Evolutionary conservation across 2,797 vertebrate genomes (phyloP), one percentile per base, ranked within the genome.

Genomic region (Typhlichthys subterraneus): DNA sequence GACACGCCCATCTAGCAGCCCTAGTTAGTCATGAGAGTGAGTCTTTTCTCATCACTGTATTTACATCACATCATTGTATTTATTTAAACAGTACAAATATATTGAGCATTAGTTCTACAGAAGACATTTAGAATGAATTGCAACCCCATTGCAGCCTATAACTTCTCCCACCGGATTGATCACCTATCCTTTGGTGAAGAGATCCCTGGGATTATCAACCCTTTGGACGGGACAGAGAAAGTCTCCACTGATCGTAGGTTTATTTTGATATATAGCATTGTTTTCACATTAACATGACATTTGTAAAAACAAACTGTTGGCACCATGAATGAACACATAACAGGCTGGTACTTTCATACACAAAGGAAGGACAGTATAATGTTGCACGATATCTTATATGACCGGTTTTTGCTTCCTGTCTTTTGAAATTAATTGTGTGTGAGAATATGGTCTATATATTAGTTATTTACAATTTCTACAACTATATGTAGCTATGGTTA

Each of bases 151-250:
- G 46, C 86, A 99, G 98, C 93, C 48, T 98, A 94, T 81, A 99
- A 99, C 86, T 99, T 99, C 80, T 99, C 98, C 76, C 98, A 99
- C 45, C 95, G 98, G 75, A 97, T 99, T 84, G 97, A 99, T 82
- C 97, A 99, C 81, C 87, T 99, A 66, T 99, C 98, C 15, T 99
- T 99, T 76, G 98, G 98, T 74, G 98, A 99, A 67, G 91, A 90
- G 66, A 88, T 99, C 65, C 95, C 96, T 14, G 97, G 95, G 73
- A 93, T 99, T 67, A 95, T 99, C 86, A 98, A 94, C 86, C 94
- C 95, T 7, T 90, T 99, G 81, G 98, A 99, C 59, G 98, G 96
- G 81, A 99, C 96, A 12, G 97, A 99, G 89, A 99, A 99, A 92
- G 89, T 98, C 79, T 92, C 95, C 48, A 38, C 87, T 33, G 94